A percentile compares a stretch with the other conserved stretches of the same genome.
Conservation (phyloP, 1,140 invertebrate genomes). For the Melanaphis sacchari region DNA sequence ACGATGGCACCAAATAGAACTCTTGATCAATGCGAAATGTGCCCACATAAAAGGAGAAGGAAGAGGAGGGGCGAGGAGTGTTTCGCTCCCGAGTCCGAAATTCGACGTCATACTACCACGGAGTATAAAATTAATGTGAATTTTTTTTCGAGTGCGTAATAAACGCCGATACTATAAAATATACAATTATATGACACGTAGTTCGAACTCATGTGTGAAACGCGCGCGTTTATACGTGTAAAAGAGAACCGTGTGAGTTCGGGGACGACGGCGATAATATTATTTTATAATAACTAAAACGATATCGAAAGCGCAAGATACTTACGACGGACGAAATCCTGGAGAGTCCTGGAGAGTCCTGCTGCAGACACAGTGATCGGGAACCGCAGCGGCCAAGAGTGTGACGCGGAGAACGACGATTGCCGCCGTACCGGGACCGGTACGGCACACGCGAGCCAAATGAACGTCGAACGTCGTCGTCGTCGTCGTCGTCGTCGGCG, state of each 20-base stretch:
- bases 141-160: neutral
- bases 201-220: neutral
- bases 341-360: neutral
- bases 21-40: neutral
- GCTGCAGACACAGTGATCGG: neutral
- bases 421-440: neutral
- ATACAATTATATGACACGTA: neutral
- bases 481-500: neutral
- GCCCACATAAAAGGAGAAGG: too few relatives aligned
- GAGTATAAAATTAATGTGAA: neutral
- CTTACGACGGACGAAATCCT: neutral
- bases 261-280: too few relatives aligned
- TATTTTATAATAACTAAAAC: neutral
- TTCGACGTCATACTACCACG: neutral
- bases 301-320: neutral
- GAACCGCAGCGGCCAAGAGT: neutral
- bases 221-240: too few relatives aligned
- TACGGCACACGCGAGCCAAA: constrained; percentile 12
- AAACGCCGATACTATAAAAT: too few relatives aligned
- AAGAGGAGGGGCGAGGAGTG: neutral
- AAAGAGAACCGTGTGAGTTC: neutral
- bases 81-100: neutral
- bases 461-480: neutral
- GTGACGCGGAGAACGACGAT: neutral
- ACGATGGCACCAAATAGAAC: neutral